These are phyloP conservation scores for Papilio polyxenes DNA, from an alignment of 1,140 invertebrate species.

Conservation along the genomic window DNA sequence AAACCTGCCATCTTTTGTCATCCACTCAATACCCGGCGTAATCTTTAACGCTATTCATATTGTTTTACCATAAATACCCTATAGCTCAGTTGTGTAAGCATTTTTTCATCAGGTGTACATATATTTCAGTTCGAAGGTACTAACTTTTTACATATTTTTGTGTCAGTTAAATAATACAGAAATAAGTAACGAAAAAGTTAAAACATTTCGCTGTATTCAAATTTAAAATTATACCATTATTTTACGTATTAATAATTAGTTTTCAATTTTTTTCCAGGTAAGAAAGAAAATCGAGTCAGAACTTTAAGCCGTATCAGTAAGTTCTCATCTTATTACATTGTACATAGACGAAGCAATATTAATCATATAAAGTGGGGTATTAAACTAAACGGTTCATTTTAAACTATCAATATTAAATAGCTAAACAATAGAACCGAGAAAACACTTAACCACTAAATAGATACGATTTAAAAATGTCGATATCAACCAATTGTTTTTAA, in stretches of 20 bases:
- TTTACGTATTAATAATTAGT: conserved; percentile 32
- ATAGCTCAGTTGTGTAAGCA: background rate
- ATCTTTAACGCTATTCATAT: background rate
- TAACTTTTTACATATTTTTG: too few relatives aligned
- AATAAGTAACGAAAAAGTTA: too few relatives aligned
- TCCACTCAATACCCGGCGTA: background rate
- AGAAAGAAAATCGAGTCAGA: background rate
- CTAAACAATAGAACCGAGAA: conserved; percentile 49
- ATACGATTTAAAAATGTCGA: conserved; percentile 66
- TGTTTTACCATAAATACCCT: background rate
- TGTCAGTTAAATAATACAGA: too few relatives aligned
- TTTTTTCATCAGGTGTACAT: too few relatives aligned
- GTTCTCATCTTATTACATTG: background rate
- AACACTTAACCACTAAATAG: conserved; percentile 52
- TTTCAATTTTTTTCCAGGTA: conserved; percentile 46
- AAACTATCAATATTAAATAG: conserved; percentile 39
- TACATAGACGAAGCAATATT: background rate
- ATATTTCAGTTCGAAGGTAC: background rate
- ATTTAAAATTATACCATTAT: conserved; percentile 7
- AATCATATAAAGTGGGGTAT: conserved; percentile 9
- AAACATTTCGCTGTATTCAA: too few relatives aligned
- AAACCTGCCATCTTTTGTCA: conserved; percentile 53
- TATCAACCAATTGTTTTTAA: conserved; percentile 61
- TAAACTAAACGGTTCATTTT: background rate
- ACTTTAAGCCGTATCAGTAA: background rate